Base-by-base conservation (phyloP, 2,113 vertebrate species). In the Shinisaurus crocodilurus region DNA sequence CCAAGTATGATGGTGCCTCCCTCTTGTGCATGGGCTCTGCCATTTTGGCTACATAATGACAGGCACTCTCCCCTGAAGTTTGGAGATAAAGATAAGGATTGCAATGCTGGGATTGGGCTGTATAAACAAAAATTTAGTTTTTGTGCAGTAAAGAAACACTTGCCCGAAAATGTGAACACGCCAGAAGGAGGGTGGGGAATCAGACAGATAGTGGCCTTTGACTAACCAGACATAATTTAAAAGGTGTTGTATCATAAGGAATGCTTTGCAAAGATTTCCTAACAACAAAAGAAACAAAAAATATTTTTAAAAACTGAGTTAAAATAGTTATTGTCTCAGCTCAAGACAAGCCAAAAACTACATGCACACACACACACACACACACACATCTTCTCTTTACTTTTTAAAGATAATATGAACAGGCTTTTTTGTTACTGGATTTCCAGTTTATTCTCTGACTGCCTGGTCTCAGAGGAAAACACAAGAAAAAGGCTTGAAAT, bases 401-500 rank as follows among this genome's bases (percentile, higher is more conserved):
- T 90, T 84, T 93, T 93, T 93, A 89, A 0, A 91, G 91, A 94
- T 90, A 92, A 94, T 92, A 91, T 80, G 95, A 90, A 90, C 83
- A 92, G 12, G 6, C 27, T 88, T 94, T 94, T 94, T 57, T 93
- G 85, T 91, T 91, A 90, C 7, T 94, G 81, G 43, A 3, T 94
- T 95, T 96, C 89, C 93, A 94, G 91, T 95, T 96, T 96, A 94
- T n/a, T 92, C 91, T 96, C 75, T 85, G 86, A 86, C 65, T 94
- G 92, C 84, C 87, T 69, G 54, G 85, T 96, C 93, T 95, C 95
- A 94, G 91, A 95, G 94, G 96, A 94, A 95, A 95, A 40, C 93
- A 82, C 91, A 90, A 95, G 93, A 92, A 94, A 95, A 95, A 91
- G 94, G 90, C 94, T 92, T 94, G 94, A 95, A 94, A 96, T 94